These are phyloP conservation scores for Oscheius sp. DNA, from an alignment of 2,888 invertebrate species.

Conservation along the genomic window DNA sequence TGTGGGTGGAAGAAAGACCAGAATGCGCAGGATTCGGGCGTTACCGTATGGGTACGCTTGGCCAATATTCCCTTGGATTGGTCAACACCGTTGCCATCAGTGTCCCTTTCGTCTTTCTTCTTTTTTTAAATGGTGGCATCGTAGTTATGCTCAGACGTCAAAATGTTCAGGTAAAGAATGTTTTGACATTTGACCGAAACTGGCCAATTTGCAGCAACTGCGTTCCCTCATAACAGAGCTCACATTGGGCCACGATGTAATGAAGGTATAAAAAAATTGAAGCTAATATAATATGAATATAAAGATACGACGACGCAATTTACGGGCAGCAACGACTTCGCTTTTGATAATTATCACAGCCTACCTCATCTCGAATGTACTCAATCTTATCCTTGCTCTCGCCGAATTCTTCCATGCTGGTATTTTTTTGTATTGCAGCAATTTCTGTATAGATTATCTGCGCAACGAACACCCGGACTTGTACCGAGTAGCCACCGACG, in stretches of 20 bases:
- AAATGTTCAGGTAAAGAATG: constrained; percentile 60
- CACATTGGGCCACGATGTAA: constrained; percentile 70
- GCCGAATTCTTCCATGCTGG: constrained; percentile 69
- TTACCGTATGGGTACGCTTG: constrained; percentile 44
- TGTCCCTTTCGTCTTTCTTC: constrained; percentile 67
- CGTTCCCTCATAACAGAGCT: constrained; percentile 70
- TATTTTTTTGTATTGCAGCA: constrained; percentile 27
- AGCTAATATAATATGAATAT: too few species aligned
- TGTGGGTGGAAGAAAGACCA: constrained; percentile 47
- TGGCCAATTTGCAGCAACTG: constrained; percentile 59
- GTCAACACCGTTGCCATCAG: constrained; percentile 58
- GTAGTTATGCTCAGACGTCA: constrained; percentile 69
- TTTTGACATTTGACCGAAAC: background rate
- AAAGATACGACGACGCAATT: constrained; percentile 48
- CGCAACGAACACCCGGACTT: constrained; percentile 60
- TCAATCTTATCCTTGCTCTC: constrained; percentile 66
- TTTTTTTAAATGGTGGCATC: constrained; percentile 72
- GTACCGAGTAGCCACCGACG: constrained; percentile 64
- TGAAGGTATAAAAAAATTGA: constrained; percentile 66
- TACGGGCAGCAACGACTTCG: constrained; percentile 57
- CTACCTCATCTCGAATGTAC: constrained; percentile 68
- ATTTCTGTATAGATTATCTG: constrained; percentile 49
- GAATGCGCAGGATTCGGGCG: constrained; percentile 50
- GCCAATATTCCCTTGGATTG: constrained; percentile 47
- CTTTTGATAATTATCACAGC: constrained; percentile 70